These are phyloP conservation scores for Drosophila grimshawi DNA, from an alignment of 1,140 invertebrate species.

Conservation along the genomic window DNA sequence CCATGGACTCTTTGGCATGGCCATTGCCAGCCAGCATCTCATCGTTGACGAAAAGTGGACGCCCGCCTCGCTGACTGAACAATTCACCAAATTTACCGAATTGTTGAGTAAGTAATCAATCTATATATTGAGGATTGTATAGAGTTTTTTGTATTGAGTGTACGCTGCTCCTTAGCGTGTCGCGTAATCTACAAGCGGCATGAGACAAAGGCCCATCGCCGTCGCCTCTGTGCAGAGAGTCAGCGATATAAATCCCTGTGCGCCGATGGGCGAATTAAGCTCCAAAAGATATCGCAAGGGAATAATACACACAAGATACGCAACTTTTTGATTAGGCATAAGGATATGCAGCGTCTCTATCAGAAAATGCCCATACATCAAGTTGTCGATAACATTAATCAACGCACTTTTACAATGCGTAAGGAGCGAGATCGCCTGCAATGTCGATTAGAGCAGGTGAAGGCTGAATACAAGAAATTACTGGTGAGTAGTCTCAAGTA, in stretches of 20 bases:
- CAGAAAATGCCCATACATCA: constrained; percentile 75
- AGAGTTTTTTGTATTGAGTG: neutral
- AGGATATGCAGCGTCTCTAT: constrained; percentile 76
- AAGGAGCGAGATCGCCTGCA: constrained; percentile 78
- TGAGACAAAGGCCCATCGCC: constrained; percentile 56
- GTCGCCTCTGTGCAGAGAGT: constrained; percentile 46
- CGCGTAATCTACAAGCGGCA: constrained; percentile 61
- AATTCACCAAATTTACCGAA: constrained; percentile 65
- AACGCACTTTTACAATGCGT: constrained; percentile 77
- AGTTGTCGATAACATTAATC: constrained; percentile 78
- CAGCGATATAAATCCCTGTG: constrained; percentile 60
- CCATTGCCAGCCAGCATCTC: constrained; percentile 65
- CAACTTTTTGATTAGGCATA: constrained; percentile 70
- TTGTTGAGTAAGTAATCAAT: constrained; percentile 60
- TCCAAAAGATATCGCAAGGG: constrained; percentile 63
- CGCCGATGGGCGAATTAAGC: constrained; percentile 65
- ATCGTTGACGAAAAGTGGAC: constrained; percentile 74
- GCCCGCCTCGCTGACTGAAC: constrained; percentile 56
- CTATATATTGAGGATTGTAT: neutral
- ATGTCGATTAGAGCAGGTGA: constrained; percentile 54
- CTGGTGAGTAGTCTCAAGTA: constrained; percentile 29
- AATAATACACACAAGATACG: constrained; percentile 68
- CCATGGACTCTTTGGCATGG: constrained; percentile 77
- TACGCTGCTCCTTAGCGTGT: constrained; percentile 30
- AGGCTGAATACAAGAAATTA: constrained; percentile 51